Conservation (phyloP, 2,113 vertebrate species). For the Solenodon paradoxus region DNA sequence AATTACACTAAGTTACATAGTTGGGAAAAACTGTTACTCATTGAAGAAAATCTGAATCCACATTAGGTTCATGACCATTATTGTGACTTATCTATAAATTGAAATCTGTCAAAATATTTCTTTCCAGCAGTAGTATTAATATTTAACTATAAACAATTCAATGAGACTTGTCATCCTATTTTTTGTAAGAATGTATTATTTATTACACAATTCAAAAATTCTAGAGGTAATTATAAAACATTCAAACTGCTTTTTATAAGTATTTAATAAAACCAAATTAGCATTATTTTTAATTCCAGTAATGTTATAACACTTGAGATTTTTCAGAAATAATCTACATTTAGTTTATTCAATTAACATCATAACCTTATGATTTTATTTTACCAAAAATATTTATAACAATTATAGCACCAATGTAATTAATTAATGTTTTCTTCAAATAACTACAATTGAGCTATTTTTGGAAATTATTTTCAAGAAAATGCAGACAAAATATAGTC, state of each 20-base stretch:
- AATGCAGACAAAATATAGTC: too few relatives aligned
- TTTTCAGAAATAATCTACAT: background rate
- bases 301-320: background rate
- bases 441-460: too few relatives aligned
- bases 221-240: background rate
- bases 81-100: background rate
- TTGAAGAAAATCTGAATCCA: background rate
- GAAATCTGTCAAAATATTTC: background rate
- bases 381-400: background rate
- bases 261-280: constrained; percentile 18
- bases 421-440: background rate
- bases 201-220: too few relatives aligned
- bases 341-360: background rate
- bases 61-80: background rate
- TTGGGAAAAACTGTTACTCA: background rate
- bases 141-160: background rate
- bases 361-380: background rate
- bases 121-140: background rate
- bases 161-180: too few relatives aligned
- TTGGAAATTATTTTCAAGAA: too few relatives aligned
- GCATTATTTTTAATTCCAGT: background rate
- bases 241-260: background rate
- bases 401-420: background rate
- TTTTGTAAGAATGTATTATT: too few relatives aligned
- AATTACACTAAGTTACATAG: background rate